phyloP scores from a whole-genome alignment of 1,140 invertebrate species.

The Steinernema feltiae region DNA sequence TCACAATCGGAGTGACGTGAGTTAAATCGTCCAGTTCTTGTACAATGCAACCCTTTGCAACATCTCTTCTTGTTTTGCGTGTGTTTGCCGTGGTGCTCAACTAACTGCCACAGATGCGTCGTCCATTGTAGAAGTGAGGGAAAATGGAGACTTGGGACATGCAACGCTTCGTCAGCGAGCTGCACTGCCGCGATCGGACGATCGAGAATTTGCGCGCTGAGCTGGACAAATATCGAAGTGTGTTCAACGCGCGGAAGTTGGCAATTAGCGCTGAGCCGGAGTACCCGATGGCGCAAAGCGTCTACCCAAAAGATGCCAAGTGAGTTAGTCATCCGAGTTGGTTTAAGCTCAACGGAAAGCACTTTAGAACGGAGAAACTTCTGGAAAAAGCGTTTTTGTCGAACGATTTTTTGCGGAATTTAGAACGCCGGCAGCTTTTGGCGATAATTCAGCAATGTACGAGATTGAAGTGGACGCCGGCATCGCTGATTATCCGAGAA shows the following conservation, averaged over 20 bases:
- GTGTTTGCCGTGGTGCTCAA: too few species aligned
- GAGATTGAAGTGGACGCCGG: constrained; percentile 62
- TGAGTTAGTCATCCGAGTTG: too few species aligned
- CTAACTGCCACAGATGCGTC: too few species aligned
- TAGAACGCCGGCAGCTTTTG: neutral
- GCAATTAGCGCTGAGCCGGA: neutral
- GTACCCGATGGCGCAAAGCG: constrained; percentile 4
- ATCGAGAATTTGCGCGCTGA: constrained; percentile 4
- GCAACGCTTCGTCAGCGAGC: constrained; percentile 10
- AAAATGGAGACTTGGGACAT: constrained; percentile 5
- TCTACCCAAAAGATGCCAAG: constrained; percentile 9
- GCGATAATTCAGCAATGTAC: constrained; percentile 2
- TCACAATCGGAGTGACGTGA: too few species aligned
- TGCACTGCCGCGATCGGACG: constrained; percentile 2
- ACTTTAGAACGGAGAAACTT: constrained; percentile 3
- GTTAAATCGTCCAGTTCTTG: too few species aligned
- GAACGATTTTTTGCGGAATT: neutral
- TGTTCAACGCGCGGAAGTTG: neutral
- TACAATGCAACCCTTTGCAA: too few species aligned
- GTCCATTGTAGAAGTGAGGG: too few species aligned
- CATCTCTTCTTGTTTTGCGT: too few species aligned
- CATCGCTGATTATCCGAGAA: constrained; percentile 84
- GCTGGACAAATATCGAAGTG: constrained; percentile 6
- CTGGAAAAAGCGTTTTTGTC: neutral
- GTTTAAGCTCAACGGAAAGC: neutral